Evolutionary conservation across 1,140 invertebrate genomes (phyloP), one percentile per base, ranked within the genome.

Genomic region (Achroia grisella): DNA sequence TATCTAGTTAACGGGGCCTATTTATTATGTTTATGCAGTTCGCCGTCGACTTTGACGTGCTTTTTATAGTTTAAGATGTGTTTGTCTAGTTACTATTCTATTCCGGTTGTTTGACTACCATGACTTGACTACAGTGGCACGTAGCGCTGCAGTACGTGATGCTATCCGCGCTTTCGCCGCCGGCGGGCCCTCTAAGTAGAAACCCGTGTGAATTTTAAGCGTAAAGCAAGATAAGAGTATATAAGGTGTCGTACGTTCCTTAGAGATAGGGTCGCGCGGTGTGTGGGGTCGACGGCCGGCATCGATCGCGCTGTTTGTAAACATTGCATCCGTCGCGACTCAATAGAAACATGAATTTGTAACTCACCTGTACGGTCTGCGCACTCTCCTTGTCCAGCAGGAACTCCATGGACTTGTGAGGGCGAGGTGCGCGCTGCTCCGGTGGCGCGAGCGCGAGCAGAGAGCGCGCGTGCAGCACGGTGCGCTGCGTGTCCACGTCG

Each of bases 321-420:
- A 82, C 76, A 82, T 64, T 71, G 71, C 45, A 13, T 44, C 33
- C 41, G 37, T 28, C 31, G 23, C 27, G 29, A 44, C 13, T 31
- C 34, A 9, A 34, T 32, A 5, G 2, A 39, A 40, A n/a, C 5
- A 2, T 10, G 13, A 32, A n/a, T n/a, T n/a, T 23, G 17, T 23
- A 23, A 62, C 76, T 79, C 39, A 83, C 79, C 79, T 83, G 73
- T 33, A 83, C 62, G 4, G 64, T 68, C 31, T 80, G 73, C 30
- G 76, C 79, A 86, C 95, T 96, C 67, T 95, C 93, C 85, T 95
- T 95, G 85, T 96, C 94, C 68, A 97, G 89, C 64, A 97, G 90
- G 87, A 95, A 96, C 89, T 97, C 95, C 94, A 97, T 96, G 86
- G 93, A 95, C 87, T 95, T 95, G 88, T 94, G 92, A 47, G 94